These are phyloP conservation scores for Trypoxylus dichotomus DNA, from an alignment of 1,140 invertebrate genomes.

Conservation along the genomic window DNA sequence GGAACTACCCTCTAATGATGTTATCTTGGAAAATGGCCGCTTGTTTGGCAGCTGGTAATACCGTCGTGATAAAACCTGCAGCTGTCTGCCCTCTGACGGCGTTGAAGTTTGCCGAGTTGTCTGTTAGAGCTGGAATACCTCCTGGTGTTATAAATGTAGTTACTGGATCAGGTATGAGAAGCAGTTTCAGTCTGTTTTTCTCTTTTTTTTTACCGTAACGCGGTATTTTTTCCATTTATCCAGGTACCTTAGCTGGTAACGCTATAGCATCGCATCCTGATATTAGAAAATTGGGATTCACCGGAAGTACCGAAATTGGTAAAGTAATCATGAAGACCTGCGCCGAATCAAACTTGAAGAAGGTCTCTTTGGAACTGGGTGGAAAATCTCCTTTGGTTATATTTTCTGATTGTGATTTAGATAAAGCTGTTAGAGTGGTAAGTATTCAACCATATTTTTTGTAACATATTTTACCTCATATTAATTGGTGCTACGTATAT, in stretches of 20 bases:
- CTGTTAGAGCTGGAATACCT: conserved; percentile 85
- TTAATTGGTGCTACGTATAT: no score
- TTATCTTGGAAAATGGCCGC: conserved; percentile 98
- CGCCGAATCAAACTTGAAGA: conserved; percentile 89
- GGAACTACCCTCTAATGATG: conserved; percentile 99
- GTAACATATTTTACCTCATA: no score
- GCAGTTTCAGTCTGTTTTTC: background rate
- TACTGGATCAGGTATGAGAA: conserved; percentile 70
- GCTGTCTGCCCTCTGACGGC: conserved; percentile 91
- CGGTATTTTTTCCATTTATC: conserved; percentile 30
- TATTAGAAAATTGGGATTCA: conserved; percentile 91
- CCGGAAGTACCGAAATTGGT: conserved; percentile 88
- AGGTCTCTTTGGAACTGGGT: conserved; percentile 89
- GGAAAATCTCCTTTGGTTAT: conserved; percentile 95
- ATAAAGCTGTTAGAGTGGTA: conserved; percentile 87
- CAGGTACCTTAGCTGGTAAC: conserved; percentile 73
- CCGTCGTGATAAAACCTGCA: conserved; percentile 91
- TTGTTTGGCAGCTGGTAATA: conserved; percentile 91
- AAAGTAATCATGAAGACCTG: conserved; percentile 87
- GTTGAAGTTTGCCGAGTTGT: conserved; percentile 90
- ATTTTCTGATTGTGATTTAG: conserved; percentile 90
- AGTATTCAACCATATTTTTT: no score
- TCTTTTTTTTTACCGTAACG: background rate
- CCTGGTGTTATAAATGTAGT: conserved; percentile 94
- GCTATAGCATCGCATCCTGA: conserved; percentile 82